phyloP scores from a whole-genome alignment of 2,888 invertebrate species.

The Drosophila colorata region DNA sequence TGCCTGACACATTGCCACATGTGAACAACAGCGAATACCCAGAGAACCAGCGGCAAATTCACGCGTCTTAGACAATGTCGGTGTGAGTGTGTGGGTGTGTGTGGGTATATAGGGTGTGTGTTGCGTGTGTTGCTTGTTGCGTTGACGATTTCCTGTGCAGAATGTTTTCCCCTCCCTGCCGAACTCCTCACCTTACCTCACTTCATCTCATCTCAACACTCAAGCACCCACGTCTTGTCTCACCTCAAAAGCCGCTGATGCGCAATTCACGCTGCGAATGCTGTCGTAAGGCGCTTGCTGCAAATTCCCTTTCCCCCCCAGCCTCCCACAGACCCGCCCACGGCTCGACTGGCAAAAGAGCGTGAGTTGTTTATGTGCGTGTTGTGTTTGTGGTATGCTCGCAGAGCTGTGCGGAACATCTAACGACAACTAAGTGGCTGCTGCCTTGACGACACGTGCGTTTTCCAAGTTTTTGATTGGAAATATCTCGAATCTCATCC shows the following conservation, averaged over 20 bases:
- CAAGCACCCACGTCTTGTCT: slow-evolving; percentile 33
- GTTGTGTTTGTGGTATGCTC: slow-evolving; percentile 68
- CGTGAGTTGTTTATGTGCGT: slow-evolving; percentile 51
- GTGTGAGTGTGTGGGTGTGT: not conserved
- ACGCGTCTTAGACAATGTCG: slow-evolving; percentile 66
- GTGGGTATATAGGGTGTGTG: not conserved
- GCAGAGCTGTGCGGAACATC: slow-evolving; percentile 56
- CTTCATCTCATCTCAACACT: slow-evolving; percentile 23
- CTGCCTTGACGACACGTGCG: slow-evolving; percentile 11
- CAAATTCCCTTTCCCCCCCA: slow-evolving; percentile 15
- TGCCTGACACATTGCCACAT: slow-evolving; percentile 59
- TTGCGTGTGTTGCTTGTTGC: slow-evolving; percentile 22
- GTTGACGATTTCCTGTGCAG: slow-evolving; percentile 69
- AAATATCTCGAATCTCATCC: not conserved
- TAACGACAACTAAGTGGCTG: slow-evolving; percentile 55
- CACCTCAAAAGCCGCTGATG: slow-evolving; percentile 73
- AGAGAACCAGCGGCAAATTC: slow-evolving; percentile 59
- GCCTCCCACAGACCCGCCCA: not conserved
- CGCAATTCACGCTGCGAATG: slow-evolving; percentile 57
- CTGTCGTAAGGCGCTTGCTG: slow-evolving; percentile 38
- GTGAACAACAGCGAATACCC: slow-evolving; percentile 27
- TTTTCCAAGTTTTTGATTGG: slow-evolving; percentile 21
- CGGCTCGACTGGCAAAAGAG: slow-evolving; percentile 22
- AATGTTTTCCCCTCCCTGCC: slow-evolving; percentile 35
- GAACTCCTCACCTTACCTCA: slow-evolving; percentile 1